phyloP scores from a whole-genome alignment of 2,113 vertebrate species.

The Xiphophorus maculatus region DNA sequence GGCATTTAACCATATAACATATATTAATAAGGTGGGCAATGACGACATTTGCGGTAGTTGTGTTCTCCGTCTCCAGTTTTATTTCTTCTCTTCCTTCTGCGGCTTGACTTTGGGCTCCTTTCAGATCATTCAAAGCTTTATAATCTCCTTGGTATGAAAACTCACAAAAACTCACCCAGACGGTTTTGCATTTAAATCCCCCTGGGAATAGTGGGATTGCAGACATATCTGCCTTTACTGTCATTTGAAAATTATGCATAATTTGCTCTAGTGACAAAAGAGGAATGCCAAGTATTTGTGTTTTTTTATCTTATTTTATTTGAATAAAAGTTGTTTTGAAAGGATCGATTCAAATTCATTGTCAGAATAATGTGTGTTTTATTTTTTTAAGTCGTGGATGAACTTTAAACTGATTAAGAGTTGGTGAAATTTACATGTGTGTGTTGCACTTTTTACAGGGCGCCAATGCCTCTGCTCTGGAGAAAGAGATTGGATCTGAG shows the following conservation, averaged over 20 bases:
- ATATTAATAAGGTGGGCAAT: conserved; percentile 44
- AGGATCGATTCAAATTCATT: too few species aligned
- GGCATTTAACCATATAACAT: conserved; percentile 22
- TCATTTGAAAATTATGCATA: neutral
- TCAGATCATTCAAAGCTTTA: neutral
- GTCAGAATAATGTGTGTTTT: neutral
- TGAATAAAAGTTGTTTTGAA: too few species aligned
- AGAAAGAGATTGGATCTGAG: conserved; percentile 99
- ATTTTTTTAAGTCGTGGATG: neutral
- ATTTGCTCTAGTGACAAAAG: neutral
- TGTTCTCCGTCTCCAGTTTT: conserved; percentile 1
- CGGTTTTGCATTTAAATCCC: neutral
- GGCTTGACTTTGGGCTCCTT: neutral
- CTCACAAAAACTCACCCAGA: neutral
- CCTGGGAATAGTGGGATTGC: too few species aligned
- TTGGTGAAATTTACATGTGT: neutral
- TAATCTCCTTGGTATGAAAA: neutral
- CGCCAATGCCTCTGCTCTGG: conserved; percentile 99
- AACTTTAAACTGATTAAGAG: too few species aligned
- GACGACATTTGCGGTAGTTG: conserved; percentile 72
- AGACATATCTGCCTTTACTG: neutral
- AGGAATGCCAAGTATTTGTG: too few species aligned
- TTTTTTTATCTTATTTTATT: neutral
- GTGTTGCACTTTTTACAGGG: conserved; percentile 79
- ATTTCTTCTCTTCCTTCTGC: conserved; percentile 14